Percentiles rank a stretch among this genome's conserved stretches.
phyloP scores from a whole-genome alignment of 2,888 invertebrate species.

The Apamea anceps region DNA sequence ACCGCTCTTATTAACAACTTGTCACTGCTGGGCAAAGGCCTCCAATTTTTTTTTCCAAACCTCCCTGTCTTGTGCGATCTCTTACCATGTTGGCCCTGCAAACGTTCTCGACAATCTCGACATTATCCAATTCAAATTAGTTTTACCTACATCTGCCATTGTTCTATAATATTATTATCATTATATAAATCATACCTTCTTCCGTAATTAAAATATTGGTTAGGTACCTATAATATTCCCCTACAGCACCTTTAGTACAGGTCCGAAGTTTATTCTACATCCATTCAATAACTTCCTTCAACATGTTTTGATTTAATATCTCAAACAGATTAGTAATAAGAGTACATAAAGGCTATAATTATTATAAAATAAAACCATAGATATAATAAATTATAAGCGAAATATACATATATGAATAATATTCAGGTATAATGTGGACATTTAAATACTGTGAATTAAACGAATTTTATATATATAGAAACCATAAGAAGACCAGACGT shows the following conservation, averaged over 20 bases:
- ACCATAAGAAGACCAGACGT: neutral
- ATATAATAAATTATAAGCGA: neutral
- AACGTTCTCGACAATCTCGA: neutral
- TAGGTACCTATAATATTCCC: neutral
- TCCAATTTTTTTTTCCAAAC: neutral
- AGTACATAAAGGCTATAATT: neutral
- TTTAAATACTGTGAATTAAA: neutral
- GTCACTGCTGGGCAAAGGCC: neutral
- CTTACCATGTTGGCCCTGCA: neutral
- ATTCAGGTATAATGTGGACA: neutral
- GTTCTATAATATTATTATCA: slow-evolving; percentile 1
- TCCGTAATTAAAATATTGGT: slow-evolving; percentile 5
- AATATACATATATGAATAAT: neutral
- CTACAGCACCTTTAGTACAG: neutral
- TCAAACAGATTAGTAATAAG: slow-evolving; percentile 2
- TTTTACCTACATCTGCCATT: neutral
- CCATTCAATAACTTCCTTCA: slow-evolving; percentile 17
- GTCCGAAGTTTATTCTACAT: slow-evolving; percentile 9
- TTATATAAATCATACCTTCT: neutral
- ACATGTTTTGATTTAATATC: slow-evolving; percentile 20
- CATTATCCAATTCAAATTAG: neutral
- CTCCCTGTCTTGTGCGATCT: neutral
- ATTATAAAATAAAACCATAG: neutral
- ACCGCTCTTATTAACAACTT: neutral
- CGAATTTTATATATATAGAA: neutral